These are phyloP conservation scores for Drosophila rufa DNA, from an alignment of 1,140 invertebrate genomes.

Conservation along the genomic window DNA sequence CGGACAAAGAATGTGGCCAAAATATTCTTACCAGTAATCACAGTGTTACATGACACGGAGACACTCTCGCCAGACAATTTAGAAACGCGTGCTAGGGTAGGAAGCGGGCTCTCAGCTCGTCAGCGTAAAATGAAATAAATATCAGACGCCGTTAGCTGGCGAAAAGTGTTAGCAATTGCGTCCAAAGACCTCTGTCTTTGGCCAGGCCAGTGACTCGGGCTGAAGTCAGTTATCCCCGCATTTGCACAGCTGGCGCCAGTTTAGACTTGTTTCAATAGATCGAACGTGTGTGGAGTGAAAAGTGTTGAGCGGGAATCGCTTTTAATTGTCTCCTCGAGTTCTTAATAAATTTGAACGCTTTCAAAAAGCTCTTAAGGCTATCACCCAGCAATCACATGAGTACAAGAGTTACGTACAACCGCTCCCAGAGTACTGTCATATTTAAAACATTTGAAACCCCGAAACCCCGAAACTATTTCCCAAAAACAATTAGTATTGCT, in stretches of 20 bases:
- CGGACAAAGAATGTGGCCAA: slow-evolving; percentile 1
- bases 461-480: background rate
- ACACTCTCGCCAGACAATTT: slow-evolving; percentile 48
- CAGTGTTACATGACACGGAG: slow-evolving; percentile 8
- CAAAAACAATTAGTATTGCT: background rate
- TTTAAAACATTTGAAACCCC: background rate
- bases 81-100: slow-evolving; percentile 51
- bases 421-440: background rate
- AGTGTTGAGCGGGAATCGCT: slow-evolving; percentile 6
- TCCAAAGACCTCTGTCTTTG: slow-evolving; percentile 29
- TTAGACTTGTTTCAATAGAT: slow-evolving; percentile 55
- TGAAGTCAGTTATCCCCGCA: slow-evolving; percentile 59
- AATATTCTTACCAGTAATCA: slow-evolving; percentile 1
- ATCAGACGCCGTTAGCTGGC: slow-evolving; percentile 15
- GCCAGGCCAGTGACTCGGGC: slow-evolving; percentile 43
- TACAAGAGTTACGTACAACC: background rate
- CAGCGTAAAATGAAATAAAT: slow-evolving; percentile 40
- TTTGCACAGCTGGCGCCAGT: slow-evolving; percentile 53
- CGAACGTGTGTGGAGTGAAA: slow-evolving; percentile 18
- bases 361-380: slow-evolving; percentile 4
- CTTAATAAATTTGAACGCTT: slow-evolving; percentile 48
- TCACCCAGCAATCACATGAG: background rate
- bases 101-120: slow-evolving; percentile 19
- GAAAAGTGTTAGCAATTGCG: slow-evolving; percentile 17
- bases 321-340: slow-evolving; percentile 43